Evolutionary conservation across 2,113 vertebrate genomes (phyloP), one percentile per base, ranked within the genome.

Genomic region (Colaptes auratus): DNA sequence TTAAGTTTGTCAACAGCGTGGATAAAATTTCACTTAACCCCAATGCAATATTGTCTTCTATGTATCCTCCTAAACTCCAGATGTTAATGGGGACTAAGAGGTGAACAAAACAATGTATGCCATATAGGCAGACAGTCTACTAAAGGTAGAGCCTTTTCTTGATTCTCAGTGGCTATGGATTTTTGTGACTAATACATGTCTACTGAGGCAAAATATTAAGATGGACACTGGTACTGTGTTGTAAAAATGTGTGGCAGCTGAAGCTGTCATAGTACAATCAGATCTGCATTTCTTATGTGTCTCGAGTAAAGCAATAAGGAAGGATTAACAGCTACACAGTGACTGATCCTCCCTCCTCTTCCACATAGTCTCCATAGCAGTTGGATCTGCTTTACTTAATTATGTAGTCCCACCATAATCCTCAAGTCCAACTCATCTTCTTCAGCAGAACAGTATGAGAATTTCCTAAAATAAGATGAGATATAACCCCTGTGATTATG

Each of bases 71-170:
- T 35, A 48, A 79, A n/a, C 18, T 59, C 30, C 0, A 0, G 18
- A 82, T 30, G 21, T 4, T 70, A 81, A 65, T 20, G 9, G 2
- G 0, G 3, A 1, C 1, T 44, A 73, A 67, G 21, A 70, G 1
- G 4, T 23, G 52, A 85, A 66, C 3, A 61, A 76, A 80, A 44
- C 33, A 35, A 59, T 3, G 1, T 18, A 50, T 36, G 4, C 16
- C 1, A 3, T 33, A 28, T 1, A 30, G 15, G 19, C 15, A 67
- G 1, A 1, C n/a, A 35, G 7, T 46, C 15, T 24, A 12, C 18
- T 72, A 33, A 52, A 52, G 8, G 8, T 63, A 8, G 28, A 80
- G 5, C 31, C 25, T 92, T 89, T 52, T 31, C 15, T 72, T 39
- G 53, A 36, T 65, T 53, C 6, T 78, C 7, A 3, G 17, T 35